These are phyloP conservation scores for Ciconia nigra DNA, from an alignment of 2,797 vertebrate species.

Conservation along the genomic window DNA sequence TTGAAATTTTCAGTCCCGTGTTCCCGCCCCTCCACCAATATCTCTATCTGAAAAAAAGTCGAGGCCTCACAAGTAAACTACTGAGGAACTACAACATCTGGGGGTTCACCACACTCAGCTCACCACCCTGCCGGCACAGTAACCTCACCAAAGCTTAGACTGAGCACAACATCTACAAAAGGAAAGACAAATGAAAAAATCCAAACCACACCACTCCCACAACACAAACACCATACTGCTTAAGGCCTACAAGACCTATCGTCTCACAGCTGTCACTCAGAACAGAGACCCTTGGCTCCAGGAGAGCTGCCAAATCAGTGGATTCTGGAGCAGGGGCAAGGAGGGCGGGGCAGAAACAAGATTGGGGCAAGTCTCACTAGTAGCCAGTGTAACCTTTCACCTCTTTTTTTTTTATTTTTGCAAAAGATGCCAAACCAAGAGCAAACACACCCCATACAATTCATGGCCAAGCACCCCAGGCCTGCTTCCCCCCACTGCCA, in stretches of 20 bases:
- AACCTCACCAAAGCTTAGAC: background rate
- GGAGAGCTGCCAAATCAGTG: background rate
- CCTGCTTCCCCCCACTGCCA: rapidly evolving
- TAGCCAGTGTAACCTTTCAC: background rate
- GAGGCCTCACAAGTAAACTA: background rate
- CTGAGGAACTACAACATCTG: background rate
- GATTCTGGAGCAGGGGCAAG: background rate
- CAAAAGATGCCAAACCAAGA: background rate
- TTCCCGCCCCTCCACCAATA: background rate
- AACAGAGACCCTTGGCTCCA: background rate
- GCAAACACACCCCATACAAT: background rate
- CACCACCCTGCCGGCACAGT: background rate
- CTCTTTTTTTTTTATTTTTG: background rate
- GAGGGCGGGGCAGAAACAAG: background rate
- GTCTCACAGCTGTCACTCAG: background rate
- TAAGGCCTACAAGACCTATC: background rate
- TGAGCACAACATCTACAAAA: background rate
- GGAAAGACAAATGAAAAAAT: background rate
- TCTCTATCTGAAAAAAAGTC: background rate
- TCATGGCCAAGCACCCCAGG: rapidly evolving
- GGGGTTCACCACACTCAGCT: background rate
- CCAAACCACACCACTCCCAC: background rate
- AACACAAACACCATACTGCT: background rate
- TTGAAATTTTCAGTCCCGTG: background rate
- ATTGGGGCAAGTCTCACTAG: background rate